Percentiles rank a stretch among this genome's conserved stretches.
Evolutionary conservation across 2,888 invertebrate genomes (phyloP).

Genomic region (Ligdia adustata): DNA sequence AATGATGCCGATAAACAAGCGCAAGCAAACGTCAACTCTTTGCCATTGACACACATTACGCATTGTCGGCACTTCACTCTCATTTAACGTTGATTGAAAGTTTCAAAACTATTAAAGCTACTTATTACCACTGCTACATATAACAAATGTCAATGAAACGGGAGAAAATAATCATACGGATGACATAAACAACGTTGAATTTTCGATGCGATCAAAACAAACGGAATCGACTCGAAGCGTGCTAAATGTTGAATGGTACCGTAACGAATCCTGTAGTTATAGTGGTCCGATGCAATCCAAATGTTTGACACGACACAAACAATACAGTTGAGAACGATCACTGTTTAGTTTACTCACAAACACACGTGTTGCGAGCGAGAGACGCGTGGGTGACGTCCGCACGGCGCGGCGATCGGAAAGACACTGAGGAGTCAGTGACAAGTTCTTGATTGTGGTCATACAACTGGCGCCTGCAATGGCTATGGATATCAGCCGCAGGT

Average conservation of each 20-base stretch:
- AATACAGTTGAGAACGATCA: constrained; percentile 49
- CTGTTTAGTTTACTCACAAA: constrained; percentile 72
- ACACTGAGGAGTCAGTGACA: constrained; percentile 48
- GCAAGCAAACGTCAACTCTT: constrained; percentile 23
- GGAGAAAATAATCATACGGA: background rate
- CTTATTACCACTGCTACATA: background rate
- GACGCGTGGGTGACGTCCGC: constrained; percentile 52
- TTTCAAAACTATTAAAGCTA: constrained; percentile 42
- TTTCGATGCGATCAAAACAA: constrained; percentile 48
- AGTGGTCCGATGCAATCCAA: constrained; percentile 67
- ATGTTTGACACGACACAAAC: constrained; percentile 49
- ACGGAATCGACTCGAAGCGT: constrained; percentile 55
- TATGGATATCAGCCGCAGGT: constrained; percentile 52
- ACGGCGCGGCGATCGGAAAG: constrained; percentile 52
- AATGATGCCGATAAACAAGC: constrained; percentile 19
- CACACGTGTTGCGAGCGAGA: constrained; percentile 56
- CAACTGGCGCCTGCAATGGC: constrained; percentile 54
- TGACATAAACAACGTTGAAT: background rate
- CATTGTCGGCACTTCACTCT: constrained; percentile 32
- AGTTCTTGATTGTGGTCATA: constrained; percentile 26
- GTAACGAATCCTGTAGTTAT: constrained; percentile 44
- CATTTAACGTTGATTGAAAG: constrained; percentile 42
- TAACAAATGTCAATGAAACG: background rate
- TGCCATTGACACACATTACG: constrained; percentile 22
- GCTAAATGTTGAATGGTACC: constrained; percentile 44